Evolutionary conservation across 64 coral and sea anemone genomes (phyloP).

Genomic region (Pachyseris speciosa): DNA sequence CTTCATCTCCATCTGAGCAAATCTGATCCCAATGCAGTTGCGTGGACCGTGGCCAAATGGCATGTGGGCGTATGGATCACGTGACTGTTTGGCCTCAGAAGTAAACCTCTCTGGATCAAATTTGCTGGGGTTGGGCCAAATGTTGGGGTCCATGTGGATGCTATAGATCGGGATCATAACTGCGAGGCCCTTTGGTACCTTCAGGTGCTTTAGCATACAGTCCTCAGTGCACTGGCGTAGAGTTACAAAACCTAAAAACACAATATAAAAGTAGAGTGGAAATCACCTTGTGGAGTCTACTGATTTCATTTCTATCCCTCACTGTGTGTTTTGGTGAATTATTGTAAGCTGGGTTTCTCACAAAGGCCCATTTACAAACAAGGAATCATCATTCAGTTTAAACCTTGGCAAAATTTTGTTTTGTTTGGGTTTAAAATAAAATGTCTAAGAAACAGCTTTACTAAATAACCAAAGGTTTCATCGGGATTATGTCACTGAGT

Average conservation of each 20-base stretch:
- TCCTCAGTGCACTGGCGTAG: constrained; percentile 13
- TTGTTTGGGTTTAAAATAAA: no score
- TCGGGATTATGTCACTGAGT: no score
- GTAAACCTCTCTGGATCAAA: constrained; percentile 45
- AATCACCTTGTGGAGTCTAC: no score
- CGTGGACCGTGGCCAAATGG: constrained; percentile 29
- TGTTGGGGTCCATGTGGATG: constrained; percentile 27
- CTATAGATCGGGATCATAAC: constrained; percentile 16
- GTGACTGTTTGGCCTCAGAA: constrained; percentile 15
- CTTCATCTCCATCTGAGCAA: constrained; percentile 30
- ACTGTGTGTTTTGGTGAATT: no score
- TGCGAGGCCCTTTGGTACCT: not conserved
- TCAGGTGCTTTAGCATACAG: constrained; percentile 36
- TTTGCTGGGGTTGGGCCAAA: constrained; percentile 2
- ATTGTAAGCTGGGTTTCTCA: no score
- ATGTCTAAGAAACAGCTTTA: no score
- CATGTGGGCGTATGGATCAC: not conserved
- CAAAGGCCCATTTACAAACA: no score
- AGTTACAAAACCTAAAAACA: not conserved
- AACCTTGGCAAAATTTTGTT: no score
- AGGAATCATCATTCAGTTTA: no score
- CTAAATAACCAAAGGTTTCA: no score
- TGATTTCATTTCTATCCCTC: no score
- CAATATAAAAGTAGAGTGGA: no score
- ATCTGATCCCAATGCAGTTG: constrained; percentile 39